Evolutionary conservation across 2,797 vertebrate genomes (phyloP).

Genomic region (Mormyrus hasselquistii): DNA sequence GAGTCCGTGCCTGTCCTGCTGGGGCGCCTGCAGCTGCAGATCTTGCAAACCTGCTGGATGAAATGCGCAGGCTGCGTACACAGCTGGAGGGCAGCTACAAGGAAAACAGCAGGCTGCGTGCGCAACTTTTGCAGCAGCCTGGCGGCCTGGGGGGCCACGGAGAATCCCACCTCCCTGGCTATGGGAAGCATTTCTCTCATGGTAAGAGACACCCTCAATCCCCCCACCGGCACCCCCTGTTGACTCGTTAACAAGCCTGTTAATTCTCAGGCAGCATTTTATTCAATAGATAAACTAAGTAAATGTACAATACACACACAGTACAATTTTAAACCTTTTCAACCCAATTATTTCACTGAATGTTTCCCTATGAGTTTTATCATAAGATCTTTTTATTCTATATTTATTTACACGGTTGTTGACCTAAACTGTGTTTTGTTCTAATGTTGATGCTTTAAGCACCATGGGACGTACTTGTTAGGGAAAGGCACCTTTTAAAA

Average conservation of each 20-base stretch:
- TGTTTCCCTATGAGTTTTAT: not conserved
- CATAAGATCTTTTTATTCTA: not conserved
- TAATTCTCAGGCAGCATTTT: not conserved
- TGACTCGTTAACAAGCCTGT: not conserved
- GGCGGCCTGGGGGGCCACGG: conserved; percentile 30
- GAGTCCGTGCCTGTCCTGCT: conserved; percentile 44
- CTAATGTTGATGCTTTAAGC: not conserved
- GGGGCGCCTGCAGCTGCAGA: conserved; percentile 48
- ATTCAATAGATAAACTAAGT: not conserved
- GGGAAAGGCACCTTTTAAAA: not conserved
- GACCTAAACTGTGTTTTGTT: not conserved
- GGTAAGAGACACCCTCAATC: conserved; percentile 42
- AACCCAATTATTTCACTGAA: not conserved
- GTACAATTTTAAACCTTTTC: not conserved
- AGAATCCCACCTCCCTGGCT: conserved; percentile 42
- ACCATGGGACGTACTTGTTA: not conserved
- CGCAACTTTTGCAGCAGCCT: conserved; percentile 72
- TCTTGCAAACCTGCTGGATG: conserved; percentile 65
- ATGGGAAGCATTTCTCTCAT: conserved; percentile 46
- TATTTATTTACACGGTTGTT: not conserved
- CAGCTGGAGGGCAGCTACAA: conserved; percentile 74
- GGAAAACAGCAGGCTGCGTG: conserved; percentile 67
- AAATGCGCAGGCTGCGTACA: conserved; percentile 66
- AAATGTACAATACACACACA: not conserved
- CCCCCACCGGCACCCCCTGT: not conserved